These are phyloP conservation scores for Galaxea fascicularis DNA, from an alignment of 92 coral and sea anemone genomes.

Conservation along the genomic window DNA sequence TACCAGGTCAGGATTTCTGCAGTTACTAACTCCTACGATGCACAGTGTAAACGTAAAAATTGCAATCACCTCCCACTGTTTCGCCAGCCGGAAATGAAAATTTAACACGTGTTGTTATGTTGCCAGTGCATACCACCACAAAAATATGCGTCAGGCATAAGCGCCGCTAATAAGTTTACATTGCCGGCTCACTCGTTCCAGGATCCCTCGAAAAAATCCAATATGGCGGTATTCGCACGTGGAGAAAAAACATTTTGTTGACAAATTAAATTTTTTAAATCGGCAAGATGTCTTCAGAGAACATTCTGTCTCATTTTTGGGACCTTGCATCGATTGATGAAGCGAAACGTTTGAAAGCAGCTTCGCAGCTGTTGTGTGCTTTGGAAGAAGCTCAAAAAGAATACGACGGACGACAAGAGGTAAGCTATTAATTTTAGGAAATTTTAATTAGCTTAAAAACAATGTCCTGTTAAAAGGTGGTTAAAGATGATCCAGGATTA, in stretches of 20 bases:
- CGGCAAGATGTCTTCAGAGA: slow-evolving; percentile 75
- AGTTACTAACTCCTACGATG: neutral
- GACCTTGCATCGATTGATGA: slow-evolving; percentile 91
- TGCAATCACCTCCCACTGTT: neutral
- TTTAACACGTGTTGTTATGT: slow-evolving; percentile 30
- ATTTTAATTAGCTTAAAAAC: neutral
- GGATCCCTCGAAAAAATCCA: slow-evolving; percentile 4
- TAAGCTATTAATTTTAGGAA: neutral
- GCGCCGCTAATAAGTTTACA: neutral
- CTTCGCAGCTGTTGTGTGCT: slow-evolving; percentile 63
- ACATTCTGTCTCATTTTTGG: slow-evolving; percentile 87
- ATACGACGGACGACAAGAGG: slow-evolving; percentile 33
- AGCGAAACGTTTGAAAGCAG: slow-evolving; percentile 83
- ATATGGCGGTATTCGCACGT: slow-evolving; percentile 44
- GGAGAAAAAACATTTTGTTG: neutral
- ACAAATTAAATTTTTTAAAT: neutral
- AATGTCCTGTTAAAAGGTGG: neutral
- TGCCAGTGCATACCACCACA: neutral
- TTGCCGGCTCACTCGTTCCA: neutral
- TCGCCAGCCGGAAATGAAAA: slow-evolving; percentile 33
- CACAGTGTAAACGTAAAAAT: neutral
- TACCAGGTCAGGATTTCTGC: neutral
- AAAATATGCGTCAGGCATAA: neutral
- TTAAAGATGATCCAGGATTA: no score
- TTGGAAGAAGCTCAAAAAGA: slow-evolving; percentile 68